Evolutionary conservation across 1,140 invertebrate genomes (phyloP).

Genomic region (Steinernema khuongi): DNA sequence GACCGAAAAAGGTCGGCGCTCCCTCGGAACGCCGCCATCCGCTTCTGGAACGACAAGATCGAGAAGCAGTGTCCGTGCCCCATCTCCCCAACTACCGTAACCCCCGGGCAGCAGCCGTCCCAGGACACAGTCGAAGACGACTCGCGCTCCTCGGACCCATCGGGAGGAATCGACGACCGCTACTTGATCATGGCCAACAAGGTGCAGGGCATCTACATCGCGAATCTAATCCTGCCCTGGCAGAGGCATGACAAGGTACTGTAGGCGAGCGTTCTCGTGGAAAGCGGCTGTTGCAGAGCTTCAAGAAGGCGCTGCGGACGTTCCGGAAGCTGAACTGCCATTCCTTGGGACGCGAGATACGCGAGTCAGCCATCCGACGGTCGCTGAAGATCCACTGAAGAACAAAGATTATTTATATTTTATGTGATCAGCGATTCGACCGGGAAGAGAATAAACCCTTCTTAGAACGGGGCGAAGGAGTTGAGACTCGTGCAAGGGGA

Average conservation of each 20-base stretch:
- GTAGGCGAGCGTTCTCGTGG: neutral
- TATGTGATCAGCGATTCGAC: neutral
- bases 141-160: neutral
- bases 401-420: conserved; percentile 11
- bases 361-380: conserved; percentile 47
- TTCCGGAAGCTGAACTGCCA: conserved; percentile 54
- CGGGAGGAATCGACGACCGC: conserved; percentile 24
- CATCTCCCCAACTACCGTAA: conserved; percentile 21
- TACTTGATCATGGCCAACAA: conserved; percentile 51
- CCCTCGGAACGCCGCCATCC: neutral
- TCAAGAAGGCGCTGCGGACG: conserved; percentile 54
- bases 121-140: conserved; percentile 8
- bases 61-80: conserved; percentile 44
- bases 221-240: conserved; percentile 52
- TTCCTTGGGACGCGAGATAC: conserved; percentile 55
- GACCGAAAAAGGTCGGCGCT: conserved; percentile 28
- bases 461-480: too few relatives aligned
- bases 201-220: conserved; percentile 31
- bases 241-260: conserved; percentile 44
- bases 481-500: too few relatives aligned
- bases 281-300: conserved; percentile 40
- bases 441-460: neutral
- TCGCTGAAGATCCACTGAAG: conserved; percentile 1
- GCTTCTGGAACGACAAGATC: conserved; percentile 21
- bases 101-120: conserved; percentile 2